These are phyloP conservation scores for Aegotheles bennettii DNA, from an alignment of 2,113 vertebrate genomes.

Conservation along the genomic window DNA sequence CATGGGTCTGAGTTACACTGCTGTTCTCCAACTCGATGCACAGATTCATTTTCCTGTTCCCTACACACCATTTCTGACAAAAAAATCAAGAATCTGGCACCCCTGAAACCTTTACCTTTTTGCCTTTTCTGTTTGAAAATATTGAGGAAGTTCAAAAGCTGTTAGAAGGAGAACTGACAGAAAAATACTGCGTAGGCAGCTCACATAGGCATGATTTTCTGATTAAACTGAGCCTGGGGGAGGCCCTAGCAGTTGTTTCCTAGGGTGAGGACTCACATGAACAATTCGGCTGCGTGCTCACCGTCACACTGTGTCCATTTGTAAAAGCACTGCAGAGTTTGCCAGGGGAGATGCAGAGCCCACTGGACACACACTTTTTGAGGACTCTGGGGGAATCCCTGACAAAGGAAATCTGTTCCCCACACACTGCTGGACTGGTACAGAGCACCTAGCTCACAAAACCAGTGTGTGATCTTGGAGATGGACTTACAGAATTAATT, in stretches of 20 bases:
- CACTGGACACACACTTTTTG: neutral
- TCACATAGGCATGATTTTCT: neutral
- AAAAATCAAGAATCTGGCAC: neutral
- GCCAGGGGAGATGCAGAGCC: neutral
- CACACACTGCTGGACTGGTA: neutral
- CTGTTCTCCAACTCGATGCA: neutral
- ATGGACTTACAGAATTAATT: neutral
- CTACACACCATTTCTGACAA: neutral
- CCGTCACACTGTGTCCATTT: neutral
- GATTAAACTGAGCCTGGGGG: neutral
- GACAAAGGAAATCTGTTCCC: neutral
- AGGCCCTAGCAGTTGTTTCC: neutral
- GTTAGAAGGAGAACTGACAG: neutral
- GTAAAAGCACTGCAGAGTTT: neutral
- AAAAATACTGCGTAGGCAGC: neutral
- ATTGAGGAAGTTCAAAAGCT: neutral
- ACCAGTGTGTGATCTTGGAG: neutral
- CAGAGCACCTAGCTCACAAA: neutral
- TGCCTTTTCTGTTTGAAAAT: neutral
- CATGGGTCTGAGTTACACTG: neutral
- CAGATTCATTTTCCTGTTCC: neutral
- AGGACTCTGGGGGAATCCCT: neutral
- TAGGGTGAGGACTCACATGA: neutral
- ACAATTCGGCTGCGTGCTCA: neutral
- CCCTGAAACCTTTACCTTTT: neutral